A percentile compares a stretch with the other conserved stretches of the same genome.
Evolutionary conservation across 2,113 vertebrate genomes (phyloP).

Genomic region (Serilophus lunatus): DNA sequence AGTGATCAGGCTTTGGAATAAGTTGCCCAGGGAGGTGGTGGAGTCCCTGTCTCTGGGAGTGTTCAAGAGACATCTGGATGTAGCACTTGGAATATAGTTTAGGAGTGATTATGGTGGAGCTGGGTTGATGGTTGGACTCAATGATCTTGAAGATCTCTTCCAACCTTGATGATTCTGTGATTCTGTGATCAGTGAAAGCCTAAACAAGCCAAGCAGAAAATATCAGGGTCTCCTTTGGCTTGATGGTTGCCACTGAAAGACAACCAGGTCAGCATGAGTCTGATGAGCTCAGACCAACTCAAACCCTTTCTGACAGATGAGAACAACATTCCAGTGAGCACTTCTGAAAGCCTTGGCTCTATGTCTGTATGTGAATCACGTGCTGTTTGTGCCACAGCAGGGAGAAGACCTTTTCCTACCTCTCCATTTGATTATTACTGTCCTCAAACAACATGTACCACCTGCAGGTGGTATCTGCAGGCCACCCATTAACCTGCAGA

Average conservation of each 20-base stretch:
- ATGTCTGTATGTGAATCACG: fast-evolving
- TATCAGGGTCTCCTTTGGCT: background rate
- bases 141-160: background rate
- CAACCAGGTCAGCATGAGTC: background rate
- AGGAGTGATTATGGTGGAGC: background rate
- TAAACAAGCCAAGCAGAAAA: background rate
- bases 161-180: too few species aligned
- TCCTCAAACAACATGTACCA: background rate
- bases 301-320: background rate
- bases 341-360: background rate
- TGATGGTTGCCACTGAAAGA: background rate
- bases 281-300: background rate
- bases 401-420: background rate
- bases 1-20: background rate
- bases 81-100: background rate
- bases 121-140: background rate
- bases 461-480: background rate
- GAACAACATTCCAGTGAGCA: background rate
- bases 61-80: background rate
- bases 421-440: background rate
- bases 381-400: background rate
- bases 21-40: background rate
- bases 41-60: background rate
- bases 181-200: background rate
- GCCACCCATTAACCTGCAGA: background rate